Base-by-base conservation (phyloP, 2,113 vertebrate species). In the Perca fluviatilis region DNA sequence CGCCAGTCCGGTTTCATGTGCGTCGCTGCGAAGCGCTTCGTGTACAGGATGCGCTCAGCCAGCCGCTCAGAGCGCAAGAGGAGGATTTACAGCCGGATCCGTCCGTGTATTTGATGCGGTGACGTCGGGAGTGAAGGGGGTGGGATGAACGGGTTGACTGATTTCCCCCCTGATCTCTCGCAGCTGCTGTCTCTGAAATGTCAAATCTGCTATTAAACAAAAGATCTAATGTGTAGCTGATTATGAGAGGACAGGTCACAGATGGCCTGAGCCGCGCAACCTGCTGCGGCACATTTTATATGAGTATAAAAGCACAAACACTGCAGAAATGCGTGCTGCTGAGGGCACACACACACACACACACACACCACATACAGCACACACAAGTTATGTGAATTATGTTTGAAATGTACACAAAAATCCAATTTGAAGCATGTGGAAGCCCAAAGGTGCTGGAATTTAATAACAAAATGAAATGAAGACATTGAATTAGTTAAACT, bases 51-150 rank as follows among this genome's bases (percentile, higher is more conserved):
- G 86, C 75, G 80, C 82, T 74, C 80, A 40, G 67, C 25, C 68
- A 8, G 71, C 74, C 15, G 72, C 78, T 87, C 74, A 5, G 63
- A 77, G 86, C 78, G 87, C 88, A 19, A 90, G 68, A 90, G 91
- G 79, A 49, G 65, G 54, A 62, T 65, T 50, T 23, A 2, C 54
- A 25, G 76, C 16, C 18, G 1, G 54, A 58, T 47, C 46, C 54
- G 63, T 33, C 25, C 19, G 74, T 64, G 30, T 79, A 53, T 82
- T 71, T 64, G 58, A 70, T 67, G 57, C 83, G 43, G 64, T 92
- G 92, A 93, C 92, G 92, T 93, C 49, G 47, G 19, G 19, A 25
- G 40, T 0, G 80, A 23, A 60, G 53, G 75, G 86, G 88, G 79
- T 14, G 77, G 79, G 76, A 25, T 83, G 75, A 69, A 75, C 79